phyloP scores from a whole-genome alignment of 2,113 vertebrate genomes.

The Galemys pyrenaicus region DNA sequence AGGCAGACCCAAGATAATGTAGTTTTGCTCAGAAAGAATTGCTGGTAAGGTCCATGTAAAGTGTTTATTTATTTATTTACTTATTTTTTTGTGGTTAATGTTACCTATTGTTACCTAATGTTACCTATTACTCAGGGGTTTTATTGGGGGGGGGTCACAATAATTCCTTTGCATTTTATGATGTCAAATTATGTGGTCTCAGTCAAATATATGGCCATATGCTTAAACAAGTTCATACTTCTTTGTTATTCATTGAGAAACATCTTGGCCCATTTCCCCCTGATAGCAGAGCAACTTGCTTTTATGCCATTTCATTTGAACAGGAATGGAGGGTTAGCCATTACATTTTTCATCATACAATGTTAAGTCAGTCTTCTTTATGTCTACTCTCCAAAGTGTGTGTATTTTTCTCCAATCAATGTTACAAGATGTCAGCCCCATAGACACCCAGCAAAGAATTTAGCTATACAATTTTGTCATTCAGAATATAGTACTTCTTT shows the following conservation, averaged over 20 bases:
- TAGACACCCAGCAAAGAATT: not conserved
- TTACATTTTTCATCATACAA: not conserved
- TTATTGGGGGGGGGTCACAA: not conserved
- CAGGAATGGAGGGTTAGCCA: not conserved
- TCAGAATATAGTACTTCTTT: not conserved
- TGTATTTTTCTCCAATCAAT: not conserved
- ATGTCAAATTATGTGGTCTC: not conserved
- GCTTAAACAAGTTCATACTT: not conserved
- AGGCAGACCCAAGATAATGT: slow-evolving; percentile 7
- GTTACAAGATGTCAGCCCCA: not conserved
- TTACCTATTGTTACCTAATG: not conserved
- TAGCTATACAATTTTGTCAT: not conserved
- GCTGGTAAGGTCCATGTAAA: not conserved
- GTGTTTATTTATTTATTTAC: not conserved
- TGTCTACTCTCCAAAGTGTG: not conserved
- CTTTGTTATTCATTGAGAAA: not conserved
- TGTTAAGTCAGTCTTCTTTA: not conserved
- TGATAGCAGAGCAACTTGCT: not conserved
- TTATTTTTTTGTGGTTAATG: not conserved
- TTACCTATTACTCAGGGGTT: not conserved
- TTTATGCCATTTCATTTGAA: not conserved
- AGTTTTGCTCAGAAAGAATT: slow-evolving; percentile 32
- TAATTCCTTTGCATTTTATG: slow-evolving; percentile 19
- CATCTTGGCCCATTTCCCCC: not conserved
- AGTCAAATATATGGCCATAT: not conserved